Conservation (phyloP, 2,888 invertebrate species). For the Theodoxus fluviatilis region DNA sequence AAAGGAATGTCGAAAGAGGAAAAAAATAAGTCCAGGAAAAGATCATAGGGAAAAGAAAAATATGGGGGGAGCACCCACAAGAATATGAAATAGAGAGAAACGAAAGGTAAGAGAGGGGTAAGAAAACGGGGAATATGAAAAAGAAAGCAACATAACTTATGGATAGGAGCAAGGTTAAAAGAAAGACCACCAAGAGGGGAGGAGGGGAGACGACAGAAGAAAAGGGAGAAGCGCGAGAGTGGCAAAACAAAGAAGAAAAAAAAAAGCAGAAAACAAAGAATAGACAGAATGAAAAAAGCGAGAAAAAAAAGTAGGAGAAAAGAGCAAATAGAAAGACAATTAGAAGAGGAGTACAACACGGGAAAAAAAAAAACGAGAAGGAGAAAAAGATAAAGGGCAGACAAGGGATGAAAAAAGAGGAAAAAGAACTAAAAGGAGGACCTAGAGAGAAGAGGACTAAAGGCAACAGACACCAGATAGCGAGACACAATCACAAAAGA, state of each 20-base stretch:
- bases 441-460: not conserved
- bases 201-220: conserved; percentile 9
- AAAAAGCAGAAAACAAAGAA: not conserved
- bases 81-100: not conserved
- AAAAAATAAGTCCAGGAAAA: not conserved
- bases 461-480: not conserved
- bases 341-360: not conserved
- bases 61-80: not conserved
- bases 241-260: not conserved
- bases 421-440: not conserved
- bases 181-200: no score
- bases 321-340: not conserved
- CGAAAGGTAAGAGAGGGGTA: not conserved
- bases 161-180: conserved; percentile 6
- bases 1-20: not conserved
- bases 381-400: no score
- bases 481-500: not conserved
- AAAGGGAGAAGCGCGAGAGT: conserved; percentile 16
- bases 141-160: not conserved
- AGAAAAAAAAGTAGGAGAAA: not conserved
- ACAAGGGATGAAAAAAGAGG: no score
- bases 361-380: not conserved
- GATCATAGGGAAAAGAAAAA: conserved; percentile 1
- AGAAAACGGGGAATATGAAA: not conserved
- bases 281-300: conserved; percentile 1